Evolutionary conservation across 2,888 invertebrate genomes (phyloP).

Genomic region (Prostheceraeus crozeri): DNA sequence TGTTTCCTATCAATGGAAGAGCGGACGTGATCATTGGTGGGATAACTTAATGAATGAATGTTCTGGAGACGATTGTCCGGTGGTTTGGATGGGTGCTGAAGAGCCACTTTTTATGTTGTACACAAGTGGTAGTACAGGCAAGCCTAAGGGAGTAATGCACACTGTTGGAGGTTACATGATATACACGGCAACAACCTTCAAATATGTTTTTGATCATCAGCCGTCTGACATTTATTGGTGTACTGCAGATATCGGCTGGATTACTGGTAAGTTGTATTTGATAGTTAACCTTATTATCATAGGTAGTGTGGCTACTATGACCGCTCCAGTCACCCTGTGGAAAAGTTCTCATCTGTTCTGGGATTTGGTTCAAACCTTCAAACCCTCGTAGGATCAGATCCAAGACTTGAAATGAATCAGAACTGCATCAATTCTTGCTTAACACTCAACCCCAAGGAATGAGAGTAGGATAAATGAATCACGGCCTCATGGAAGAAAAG

Average conservation of each 20-base stretch:
- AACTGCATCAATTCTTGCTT: too few species aligned
- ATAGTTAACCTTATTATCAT: too few species aligned
- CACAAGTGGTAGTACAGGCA: conserved; percentile 88
- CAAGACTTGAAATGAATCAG: too few species aligned
- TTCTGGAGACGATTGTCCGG: conserved; percentile 75
- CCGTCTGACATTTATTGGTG: conserved; percentile 57
- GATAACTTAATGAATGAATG: conserved; percentile 70
- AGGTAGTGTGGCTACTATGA: too few species aligned
- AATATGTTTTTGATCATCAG: conserved; percentile 78
- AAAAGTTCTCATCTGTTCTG: too few species aligned
- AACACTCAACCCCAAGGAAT: too few species aligned
- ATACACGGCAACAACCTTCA: conserved; percentile 80
- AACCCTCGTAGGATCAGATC: too few species aligned
- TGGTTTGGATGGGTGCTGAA: conserved; percentile 90
- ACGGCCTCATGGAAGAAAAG: too few species aligned
- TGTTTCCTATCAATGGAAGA: too few species aligned
- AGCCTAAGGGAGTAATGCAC: conserved; percentile 93
- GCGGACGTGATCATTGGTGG: conserved; percentile 78
- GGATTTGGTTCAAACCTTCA: too few species aligned
- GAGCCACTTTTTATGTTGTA: conserved; percentile 95
- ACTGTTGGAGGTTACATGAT: conserved; percentile 87
- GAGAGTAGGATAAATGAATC: too few species aligned
- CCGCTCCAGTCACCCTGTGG: too few species aligned
- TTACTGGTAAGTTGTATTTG: conserved; percentile 48
- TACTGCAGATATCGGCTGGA: conserved; percentile 65